These are phyloP conservation scores for Drosophila lowei DNA, from an alignment of 1,140 invertebrate species.

Conservation along the genomic window DNA sequence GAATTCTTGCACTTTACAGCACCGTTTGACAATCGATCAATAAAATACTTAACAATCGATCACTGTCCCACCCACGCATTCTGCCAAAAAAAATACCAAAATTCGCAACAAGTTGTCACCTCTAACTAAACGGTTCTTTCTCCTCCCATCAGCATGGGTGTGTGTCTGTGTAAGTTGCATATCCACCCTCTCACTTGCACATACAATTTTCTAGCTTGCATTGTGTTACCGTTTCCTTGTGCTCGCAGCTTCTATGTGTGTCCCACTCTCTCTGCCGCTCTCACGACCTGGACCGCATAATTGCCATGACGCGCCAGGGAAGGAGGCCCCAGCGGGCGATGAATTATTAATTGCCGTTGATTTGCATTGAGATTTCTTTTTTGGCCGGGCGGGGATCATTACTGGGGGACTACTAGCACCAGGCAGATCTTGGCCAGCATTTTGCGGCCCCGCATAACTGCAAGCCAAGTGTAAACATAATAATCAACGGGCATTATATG, in stretches of 20 bases:
- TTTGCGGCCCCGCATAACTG: conserved; percentile 21
- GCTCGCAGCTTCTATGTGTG: conserved; percentile 8
- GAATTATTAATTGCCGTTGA: conserved; percentile 81
- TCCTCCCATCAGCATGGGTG: no score
- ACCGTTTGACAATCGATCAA: no score
- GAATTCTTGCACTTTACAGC: background rate
- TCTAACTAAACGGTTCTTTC: background rate
- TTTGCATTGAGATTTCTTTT: conserved; percentile 76
- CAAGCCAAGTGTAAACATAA: conserved; percentile 71
- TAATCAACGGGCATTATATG: conserved; percentile 74
- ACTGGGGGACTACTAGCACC: conserved; percentile 35
- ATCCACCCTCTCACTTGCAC: conserved; percentile 32
- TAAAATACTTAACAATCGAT: no score
- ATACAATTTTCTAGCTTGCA: conserved; percentile 19
- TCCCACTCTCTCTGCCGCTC: conserved; percentile 7
- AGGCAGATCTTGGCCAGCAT: conserved; percentile 42
- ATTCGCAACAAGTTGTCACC: background rate
- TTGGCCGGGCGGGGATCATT: conserved; percentile 53
- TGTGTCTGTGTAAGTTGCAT: background rate
- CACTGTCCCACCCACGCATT: no score
- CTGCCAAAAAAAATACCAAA: background rate
- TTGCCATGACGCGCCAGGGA: conserved; percentile 58
- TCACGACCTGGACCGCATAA: conserved; percentile 39
- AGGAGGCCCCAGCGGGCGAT: conserved; percentile 69
- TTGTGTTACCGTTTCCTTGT: conserved; percentile 17